Conservation (phyloP, 1,140 invertebrate genomes). For the Schlechtendalia chinensis region DNA sequence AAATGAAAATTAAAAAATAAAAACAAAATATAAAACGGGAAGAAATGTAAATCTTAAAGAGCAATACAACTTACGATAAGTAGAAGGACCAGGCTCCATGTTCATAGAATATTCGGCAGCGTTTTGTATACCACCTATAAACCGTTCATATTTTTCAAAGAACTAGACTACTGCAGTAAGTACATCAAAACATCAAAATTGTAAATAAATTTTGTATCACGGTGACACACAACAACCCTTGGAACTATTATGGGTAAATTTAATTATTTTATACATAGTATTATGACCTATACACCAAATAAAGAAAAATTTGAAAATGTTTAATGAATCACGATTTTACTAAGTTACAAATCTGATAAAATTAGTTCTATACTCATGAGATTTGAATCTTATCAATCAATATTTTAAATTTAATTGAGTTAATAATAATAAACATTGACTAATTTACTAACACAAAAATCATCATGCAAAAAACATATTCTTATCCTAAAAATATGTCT, state of each 20-base stretch:
- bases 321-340: background rate
- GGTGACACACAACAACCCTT: conserved; percentile 50
- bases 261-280: conserved; percentile 15
- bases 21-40: conserved; percentile 30
- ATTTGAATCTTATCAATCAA: background rate
- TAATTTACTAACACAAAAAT: conserved; percentile 39
- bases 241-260: conserved; percentile 35
- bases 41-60: conserved; percentile 44
- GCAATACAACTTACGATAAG: conserved; percentile 50
- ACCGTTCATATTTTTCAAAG: conserved; percentile 49
- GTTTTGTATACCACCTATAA: conserved; percentile 50
- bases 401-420: conserved; percentile 5
- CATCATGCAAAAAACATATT: conserved; percentile 41
- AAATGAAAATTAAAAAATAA: conserved; percentile 40
- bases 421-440: conserved; percentile 11
- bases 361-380: background rate
- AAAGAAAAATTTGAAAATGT: conserved; percentile 26
- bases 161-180: conserved; percentile 49
- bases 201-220: conserved; percentile 43
- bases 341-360: background rate
- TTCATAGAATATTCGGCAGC: conserved; percentile 50
- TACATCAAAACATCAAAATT: conserved; percentile 49
- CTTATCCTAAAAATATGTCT: conserved; percentile 33
- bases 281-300: conserved; percentile 15
- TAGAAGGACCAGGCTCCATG: conserved; percentile 50